Evolutionary conservation across 2,888 invertebrate species (phyloP), one percentile per base, ranked within the genome.

Genomic region (Venusia cambrica): DNA sequence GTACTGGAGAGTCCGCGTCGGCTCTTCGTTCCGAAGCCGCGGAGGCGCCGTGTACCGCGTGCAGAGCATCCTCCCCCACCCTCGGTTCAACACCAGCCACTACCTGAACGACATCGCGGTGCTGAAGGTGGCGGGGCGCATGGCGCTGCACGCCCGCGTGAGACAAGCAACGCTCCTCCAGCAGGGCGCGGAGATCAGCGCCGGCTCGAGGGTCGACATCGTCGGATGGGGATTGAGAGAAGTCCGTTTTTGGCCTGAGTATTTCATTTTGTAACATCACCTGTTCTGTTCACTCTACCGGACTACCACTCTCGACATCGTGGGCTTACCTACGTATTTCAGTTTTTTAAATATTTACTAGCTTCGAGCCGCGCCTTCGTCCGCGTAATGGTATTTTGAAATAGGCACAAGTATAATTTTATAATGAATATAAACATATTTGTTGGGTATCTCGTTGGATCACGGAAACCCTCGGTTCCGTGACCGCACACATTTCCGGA

Each of bases 201-300:
- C 69, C 2, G 63, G 73, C 40, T 71, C 78, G 3, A 21, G 73
- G 0, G 70, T 73, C 30, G 69, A 71, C 0, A 49, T 87, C 0
- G 64, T 77, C 12, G 87, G 87, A 26, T 87, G 87, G 87, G 87
- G 87, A 5, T 68, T 77, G 12, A 61, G 62, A 1, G 64, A 80
- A 67, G 85, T 85, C 40, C 48, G 48, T 11, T 7, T 11, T 32
- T 13, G 2, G 1, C 25, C 10, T 11, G n/a, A 1, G 0, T 18
- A 5, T 18, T 9, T 5, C 19, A 7, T 41, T 44, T 12, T 24
- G n/a, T n/a, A n/a, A n/a, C n/a, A n/a, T n/a, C n/a, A n/a, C n/a
- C n/a, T n/a, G n/a, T n/a, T n/a, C n/a, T n/a, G n/a, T n/a, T n/a
- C n/a, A n/a, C n/a, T n/a, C n/a, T n/a, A n/a, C n/a, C n/a, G n/a